Percentiles rank a stretch among this genome's conserved stretches.
These are phyloP conservation scores for Sebastes nivosus DNA, from an alignment of 2,797 vertebrate species.

Conservation along the genomic window DNA sequence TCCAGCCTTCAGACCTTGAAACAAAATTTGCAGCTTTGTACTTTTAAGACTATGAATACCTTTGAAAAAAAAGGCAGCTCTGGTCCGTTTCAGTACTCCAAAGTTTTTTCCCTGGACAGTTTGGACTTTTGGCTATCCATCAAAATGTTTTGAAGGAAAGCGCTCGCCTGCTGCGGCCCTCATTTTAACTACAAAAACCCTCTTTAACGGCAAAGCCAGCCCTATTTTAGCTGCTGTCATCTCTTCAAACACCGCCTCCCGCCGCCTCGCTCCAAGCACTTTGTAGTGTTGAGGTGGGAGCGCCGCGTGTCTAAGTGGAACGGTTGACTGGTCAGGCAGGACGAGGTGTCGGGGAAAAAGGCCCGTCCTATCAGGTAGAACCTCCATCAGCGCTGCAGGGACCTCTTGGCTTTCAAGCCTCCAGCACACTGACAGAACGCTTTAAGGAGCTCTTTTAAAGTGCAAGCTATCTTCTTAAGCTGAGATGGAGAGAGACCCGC, in stretches of 20 bases:
- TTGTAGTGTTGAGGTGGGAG: slow-evolving; percentile 31
- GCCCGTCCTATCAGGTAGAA: slow-evolving; percentile 39
- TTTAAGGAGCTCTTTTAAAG: slow-evolving; percentile 49
- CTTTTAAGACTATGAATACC: slow-evolving; percentile 21
- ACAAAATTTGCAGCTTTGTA: slow-evolving; percentile 19
- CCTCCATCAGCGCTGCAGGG: slow-evolving; percentile 42
- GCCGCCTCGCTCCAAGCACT: background rate
- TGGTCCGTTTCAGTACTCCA: slow-evolving; percentile 10
- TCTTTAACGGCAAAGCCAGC: slow-evolving; percentile 36
- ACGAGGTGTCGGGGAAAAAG: slow-evolving; percentile 13
- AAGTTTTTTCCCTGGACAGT: slow-evolving; percentile 18
- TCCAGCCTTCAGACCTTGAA: background rate
- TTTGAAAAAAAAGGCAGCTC: slow-evolving; percentile 28
- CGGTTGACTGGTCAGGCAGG: slow-evolving; percentile 51
- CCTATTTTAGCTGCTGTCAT: slow-evolving; percentile 48
- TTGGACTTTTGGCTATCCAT: slow-evolving; percentile 38
- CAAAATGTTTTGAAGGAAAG: slow-evolving; percentile 8
- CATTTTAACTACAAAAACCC: slow-evolving; percentile 54
- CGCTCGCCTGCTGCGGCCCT: slow-evolving; percentile 31
- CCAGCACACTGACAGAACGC: slow-evolving; percentile 33
- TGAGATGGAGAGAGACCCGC: slow-evolving; percentile 16
- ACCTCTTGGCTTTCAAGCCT: slow-evolving; percentile 55
- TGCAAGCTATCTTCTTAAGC: slow-evolving; percentile 38
- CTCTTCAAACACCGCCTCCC: slow-evolving; percentile 40
- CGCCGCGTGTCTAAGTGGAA: slow-evolving; percentile 19